Conservation (phyloP, 2,113 vertebrate genomes). For the Rhea pennata region DNA sequence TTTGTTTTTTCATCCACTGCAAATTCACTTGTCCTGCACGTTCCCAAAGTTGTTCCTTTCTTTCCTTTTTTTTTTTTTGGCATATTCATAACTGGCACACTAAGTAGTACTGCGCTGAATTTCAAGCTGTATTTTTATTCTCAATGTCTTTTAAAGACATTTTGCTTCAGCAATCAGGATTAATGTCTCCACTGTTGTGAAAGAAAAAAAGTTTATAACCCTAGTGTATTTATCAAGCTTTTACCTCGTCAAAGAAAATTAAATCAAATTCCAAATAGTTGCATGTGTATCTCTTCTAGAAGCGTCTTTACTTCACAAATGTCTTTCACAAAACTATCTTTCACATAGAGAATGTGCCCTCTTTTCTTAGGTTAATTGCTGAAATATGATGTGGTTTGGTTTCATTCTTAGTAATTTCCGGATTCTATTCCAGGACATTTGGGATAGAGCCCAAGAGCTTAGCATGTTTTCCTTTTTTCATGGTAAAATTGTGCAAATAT, state of each 20-base stretch:
- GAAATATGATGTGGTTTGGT: slow-evolving; percentile 84
- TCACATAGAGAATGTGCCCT: slow-evolving; percentile 75
- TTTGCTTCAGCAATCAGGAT: slow-evolving; percentile 11
- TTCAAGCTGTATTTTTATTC: slow-evolving; percentile 23
- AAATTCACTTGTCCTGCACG: background rate
- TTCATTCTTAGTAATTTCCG: slow-evolving; percentile 85
- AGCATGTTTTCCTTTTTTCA: slow-evolving; percentile 90
- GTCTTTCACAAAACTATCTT: slow-evolving; percentile 67
- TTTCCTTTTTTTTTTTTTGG: background rate
- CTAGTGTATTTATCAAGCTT: slow-evolving; percentile 64
- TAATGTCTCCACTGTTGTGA: background rate
- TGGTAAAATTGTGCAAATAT: slow-evolving; percentile 91
- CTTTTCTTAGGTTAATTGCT: slow-evolving; percentile 85
- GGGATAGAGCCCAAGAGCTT: slow-evolving; percentile 89
- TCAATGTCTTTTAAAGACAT: slow-evolving; percentile 11
- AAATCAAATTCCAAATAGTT: slow-evolving; percentile 68
- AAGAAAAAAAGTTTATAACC: slow-evolving; percentile 15
- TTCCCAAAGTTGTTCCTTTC: slow-evolving; percentile 28
- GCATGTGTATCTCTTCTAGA: slow-evolving; percentile 59
- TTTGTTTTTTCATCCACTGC: background rate
- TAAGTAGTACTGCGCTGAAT: background rate
- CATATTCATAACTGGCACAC: slow-evolving; percentile 7
- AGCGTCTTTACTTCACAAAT: slow-evolving; percentile 66
- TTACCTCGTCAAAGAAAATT: slow-evolving; percentile 68
- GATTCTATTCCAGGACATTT: slow-evolving; percentile 89